These are phyloP conservation scores for Lagopus muta DNA, from an alignment of 2,113 vertebrate species.

Conservation along the genomic window DNA sequence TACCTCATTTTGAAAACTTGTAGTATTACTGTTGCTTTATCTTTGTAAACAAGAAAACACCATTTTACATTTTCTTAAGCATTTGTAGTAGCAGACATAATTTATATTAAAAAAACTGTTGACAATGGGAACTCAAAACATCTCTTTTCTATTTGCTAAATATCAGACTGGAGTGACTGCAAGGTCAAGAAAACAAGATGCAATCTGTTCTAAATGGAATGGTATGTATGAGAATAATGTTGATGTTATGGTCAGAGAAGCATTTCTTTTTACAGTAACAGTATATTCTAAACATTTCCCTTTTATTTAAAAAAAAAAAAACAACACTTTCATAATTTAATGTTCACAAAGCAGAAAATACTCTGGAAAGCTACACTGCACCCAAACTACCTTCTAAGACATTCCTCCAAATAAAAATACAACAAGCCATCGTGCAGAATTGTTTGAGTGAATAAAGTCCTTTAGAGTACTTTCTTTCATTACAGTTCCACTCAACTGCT, in stretches of 20 bases:
- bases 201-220: constrained; percentile 33
- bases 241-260: not conserved
- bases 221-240: not conserved
- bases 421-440: not conserved
- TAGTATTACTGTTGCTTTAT: not conserved
- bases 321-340: not conserved
- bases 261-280: constrained; percentile 10
- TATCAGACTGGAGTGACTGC: not conserved
- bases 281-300: constrained; percentile 24
- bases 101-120: not conserved
- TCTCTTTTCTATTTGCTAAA: not conserved
- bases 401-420: constrained; percentile 13
- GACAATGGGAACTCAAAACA: not conserved
- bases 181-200: constrained; percentile 31
- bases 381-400: constrained; percentile 2
- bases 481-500: not conserved
- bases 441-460: constrained; percentile 25
- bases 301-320: not conserved
- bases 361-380: not conserved
- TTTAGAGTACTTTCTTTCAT: constrained; percentile 15
- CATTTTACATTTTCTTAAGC: not conserved
- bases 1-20: not conserved
- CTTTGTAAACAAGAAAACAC: not conserved
- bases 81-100: not conserved
- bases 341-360: not conserved